phyloP scores from a whole-genome alignment of 2,888 invertebrate species.

The Gastracanthus pulcherrimus region DNA sequence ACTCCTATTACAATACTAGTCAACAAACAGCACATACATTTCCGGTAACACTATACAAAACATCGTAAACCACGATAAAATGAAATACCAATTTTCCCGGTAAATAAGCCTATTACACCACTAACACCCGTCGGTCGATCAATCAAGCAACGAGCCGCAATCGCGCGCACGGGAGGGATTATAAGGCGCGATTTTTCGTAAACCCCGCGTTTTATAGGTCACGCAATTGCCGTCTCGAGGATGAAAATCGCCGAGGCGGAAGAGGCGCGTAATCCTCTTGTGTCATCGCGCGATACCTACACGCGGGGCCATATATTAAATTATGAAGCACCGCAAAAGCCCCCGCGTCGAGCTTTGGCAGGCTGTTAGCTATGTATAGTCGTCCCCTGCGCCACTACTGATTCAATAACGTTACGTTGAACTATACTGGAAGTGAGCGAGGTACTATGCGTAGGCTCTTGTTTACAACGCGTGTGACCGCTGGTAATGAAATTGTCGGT shows the following conservation, averaged over 20 bases:
- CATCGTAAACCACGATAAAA: no score
- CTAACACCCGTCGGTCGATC: neutral
- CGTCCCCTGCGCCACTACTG: neutral
- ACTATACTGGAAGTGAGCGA: neutral
- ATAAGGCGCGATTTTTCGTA: neutral
- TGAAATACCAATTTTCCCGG: neutral
- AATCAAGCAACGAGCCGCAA: neutral
- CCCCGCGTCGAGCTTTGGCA: no score
- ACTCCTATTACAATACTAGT: no score
- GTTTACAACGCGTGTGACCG: neutral
- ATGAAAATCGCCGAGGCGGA: slow-evolving; percentile 33
- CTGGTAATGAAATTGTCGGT: no score
- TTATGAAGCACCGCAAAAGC: slow-evolving; percentile 42
- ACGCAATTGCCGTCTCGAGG: neutral
- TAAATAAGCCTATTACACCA: neutral
- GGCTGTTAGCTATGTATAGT: no score
- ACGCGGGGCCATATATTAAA: slow-evolving; percentile 30
- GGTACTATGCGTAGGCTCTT: neutral
- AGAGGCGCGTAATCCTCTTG: slow-evolving; percentile 48
- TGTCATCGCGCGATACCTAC: slow-evolving; percentile 36
- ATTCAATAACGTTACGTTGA: slow-evolving; percentile 44
- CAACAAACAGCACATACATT: no score
- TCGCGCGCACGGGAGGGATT: no score
- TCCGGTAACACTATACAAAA: no score
- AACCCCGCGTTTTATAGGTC: slow-evolving; percentile 23